Base-by-base conservation (phyloP, 2,888 invertebrate species). In the Beris morrisii region DNA sequence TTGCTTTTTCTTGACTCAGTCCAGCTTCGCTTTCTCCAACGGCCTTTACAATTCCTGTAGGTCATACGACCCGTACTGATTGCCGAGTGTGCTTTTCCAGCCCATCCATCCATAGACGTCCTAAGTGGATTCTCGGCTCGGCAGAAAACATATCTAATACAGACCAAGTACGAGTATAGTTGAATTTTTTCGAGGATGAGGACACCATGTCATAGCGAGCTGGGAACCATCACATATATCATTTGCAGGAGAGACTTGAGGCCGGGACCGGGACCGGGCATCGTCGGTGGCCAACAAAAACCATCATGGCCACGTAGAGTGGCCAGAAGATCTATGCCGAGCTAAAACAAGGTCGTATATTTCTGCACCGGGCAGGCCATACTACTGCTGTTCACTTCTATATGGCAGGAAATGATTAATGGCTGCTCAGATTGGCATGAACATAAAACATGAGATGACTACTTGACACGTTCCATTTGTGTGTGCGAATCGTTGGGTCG, bases 381-480 rank as follows among this genome's bases (percentile, higher is more conserved):
- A 38, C 38, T 38, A 38, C 38, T 38, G 38, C 9, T 38, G 38
- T 9, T 38, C 7, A 5, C 7, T 7, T 38, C n/a, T 22, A 30
- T 45, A 32, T 22, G 54, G 45, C 28, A 44, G 64, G 45, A 53
- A 64, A 66, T 68, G 68, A 68, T 68, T 68, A 66, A 68, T 68
- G 63, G 68, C 61, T 45, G 32, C 58, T 57, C 52, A 56, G 66
- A 66, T 64, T 66, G 66, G 59, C 64, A 66, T 46, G 57, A 54
- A 66, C 64, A 66, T 58, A 55, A 52, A 64, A 64, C 64, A 66
- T 48, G 46, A 55, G 64, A 66, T 64, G 64, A 53, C 66, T 61
- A 64, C 66, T 66, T 69, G 69, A 69, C 69, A 69, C 64, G 68
- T 66, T 63, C 55, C 66, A 68, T 68, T 67, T 67, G 32, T 31